Base-by-base conservation (phyloP, 2,888 invertebrate species). In the Elegia similella region DNA sequence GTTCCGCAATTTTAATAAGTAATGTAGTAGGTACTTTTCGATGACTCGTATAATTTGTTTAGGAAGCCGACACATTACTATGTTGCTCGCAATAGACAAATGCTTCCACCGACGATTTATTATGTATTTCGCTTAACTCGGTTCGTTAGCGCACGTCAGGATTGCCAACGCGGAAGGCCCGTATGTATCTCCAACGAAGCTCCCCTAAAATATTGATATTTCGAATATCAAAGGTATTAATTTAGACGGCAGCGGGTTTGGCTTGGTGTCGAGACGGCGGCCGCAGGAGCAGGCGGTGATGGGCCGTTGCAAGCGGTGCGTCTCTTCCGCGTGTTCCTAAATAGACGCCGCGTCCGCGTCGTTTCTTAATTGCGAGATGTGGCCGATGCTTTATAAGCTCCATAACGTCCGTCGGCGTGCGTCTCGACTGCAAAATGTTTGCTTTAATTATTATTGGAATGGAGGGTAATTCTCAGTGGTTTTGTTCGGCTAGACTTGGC, bases 371-470 rank as follows among this genome's bases (percentile, higher is more conserved):
- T 90, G 88, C 91, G 78, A 81, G 82, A 78, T 80, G 83, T 73
- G 81, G 79, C 82, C 82, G 82, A 88, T 88, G 86, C 86, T 90
- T 91, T 89, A 90, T 89, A 90, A 90, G 89, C 88, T 90, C 87
- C 86, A 88, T 88, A 88, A 88, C 86, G 86, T 80, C 80, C 76
- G 86, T 84, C 86, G 83, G 83, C 83, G 83, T 79, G 75, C 82
- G 86, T 86, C 88, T 85, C 85, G 82, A 72, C 82, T 86, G 84
- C 78, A 82, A 89, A 88, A 89, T 89, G 88, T 91, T 88, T 90
- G 91, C 89, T 88, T 91, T 88, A 91, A 91, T 91, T 91, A 91
- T 91, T 91, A 91, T 90, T 91, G 91, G 91, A 91, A 89, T 91
- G 88, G 88, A 88, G 89, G 86, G 88, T 90, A 88, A 88, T 90